Evolutionary conservation across 2,797 vertebrate species (phyloP), one percentile per base, ranked within the genome.

Genomic region (Dromococcyx pavoninus): DNA sequence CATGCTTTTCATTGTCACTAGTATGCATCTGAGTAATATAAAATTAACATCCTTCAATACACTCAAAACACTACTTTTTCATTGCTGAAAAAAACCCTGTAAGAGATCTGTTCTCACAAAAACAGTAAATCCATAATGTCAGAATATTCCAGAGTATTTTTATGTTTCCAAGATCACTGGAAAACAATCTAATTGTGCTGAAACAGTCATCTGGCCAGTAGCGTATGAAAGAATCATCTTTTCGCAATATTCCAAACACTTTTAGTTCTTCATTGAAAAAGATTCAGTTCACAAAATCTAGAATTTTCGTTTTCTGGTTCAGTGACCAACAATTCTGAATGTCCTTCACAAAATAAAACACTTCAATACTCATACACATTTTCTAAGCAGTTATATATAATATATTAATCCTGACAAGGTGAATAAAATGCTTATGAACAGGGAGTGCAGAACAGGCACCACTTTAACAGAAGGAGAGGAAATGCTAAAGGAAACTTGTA

Each of bases 401-500:
- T 53, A 80, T 43, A 58, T 73, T 58, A 81, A 25, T 60, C n/a
- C 91, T 61, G 86, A 51, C 58, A 85, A 60, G 77, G 94, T 43
- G 19, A 98, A 69, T 17, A 97, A 62, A 62, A 98, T 87, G 94
- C 95, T 97, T 76, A 97, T n/a, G 80, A 96, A 60, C 54, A 98
- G 44, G 78, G 95, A 91, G 35, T 88, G 65, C 32, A 91, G 28
- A 25, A 17, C 81, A 73, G 91, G 89, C 24, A 33, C 23, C 74
- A 74, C 81, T 50, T 46, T 54, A 75, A 67, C 33, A 32, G 89
- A 72, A 1, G 95, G 95, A 0, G 99, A 98, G 2, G 98, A 98
- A 87, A 95, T 96, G 62, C 98, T 97, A 50, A 97, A 98, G 5
- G 99, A 99, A 67, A 98, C 98, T 89, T 98, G 98, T 50, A 98